These are phyloP conservation scores for Lethenteron camtschaticum DNA, from an alignment of 2,113 vertebrate genomes.

Conservation along the genomic window DNA sequence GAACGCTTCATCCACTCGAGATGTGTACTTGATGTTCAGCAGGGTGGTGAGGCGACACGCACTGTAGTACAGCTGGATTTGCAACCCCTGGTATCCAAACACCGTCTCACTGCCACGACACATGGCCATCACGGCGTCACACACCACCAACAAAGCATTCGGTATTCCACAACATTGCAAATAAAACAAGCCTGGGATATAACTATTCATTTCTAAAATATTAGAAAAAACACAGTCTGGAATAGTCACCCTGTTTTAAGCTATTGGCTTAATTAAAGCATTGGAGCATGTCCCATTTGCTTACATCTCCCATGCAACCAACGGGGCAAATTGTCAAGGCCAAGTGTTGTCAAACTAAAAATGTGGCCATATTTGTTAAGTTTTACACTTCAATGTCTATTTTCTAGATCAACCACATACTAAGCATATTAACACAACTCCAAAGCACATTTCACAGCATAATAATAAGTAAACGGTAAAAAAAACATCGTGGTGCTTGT, in stretches of 20 bases:
- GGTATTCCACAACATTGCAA: not conserved
- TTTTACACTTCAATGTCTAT: not conserved
- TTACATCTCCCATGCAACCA: too few species aligned
- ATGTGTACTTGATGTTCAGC: conserved; percentile 65
- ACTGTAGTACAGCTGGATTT: conserved; percentile 72
- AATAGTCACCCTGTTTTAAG: not conserved
- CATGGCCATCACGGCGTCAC: too few species aligned
- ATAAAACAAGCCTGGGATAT: not conserved
- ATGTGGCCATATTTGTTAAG: too few species aligned
- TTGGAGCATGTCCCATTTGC: too few species aligned
- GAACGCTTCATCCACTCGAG: conserved; percentile 72
- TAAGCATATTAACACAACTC: not conserved
- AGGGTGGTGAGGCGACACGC: conserved; percentile 75
- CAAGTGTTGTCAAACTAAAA: too few species aligned
- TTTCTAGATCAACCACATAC: not conserved
- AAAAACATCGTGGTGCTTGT: too few species aligned
- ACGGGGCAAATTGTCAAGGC: too few species aligned
- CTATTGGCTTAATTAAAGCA: too few species aligned
- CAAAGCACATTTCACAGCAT: not conserved
- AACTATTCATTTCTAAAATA: not conserved
- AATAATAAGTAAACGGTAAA: not conserved
- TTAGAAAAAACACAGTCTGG: not conserved
- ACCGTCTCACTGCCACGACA: conserved; percentile 48
- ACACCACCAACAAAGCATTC: too few species aligned
- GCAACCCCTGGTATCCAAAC: conserved; percentile 91